These are phyloP conservation scores for Myotis davidii DNA, from an alignment of 2,113 vertebrate genomes.

Conservation along the genomic window DNA sequence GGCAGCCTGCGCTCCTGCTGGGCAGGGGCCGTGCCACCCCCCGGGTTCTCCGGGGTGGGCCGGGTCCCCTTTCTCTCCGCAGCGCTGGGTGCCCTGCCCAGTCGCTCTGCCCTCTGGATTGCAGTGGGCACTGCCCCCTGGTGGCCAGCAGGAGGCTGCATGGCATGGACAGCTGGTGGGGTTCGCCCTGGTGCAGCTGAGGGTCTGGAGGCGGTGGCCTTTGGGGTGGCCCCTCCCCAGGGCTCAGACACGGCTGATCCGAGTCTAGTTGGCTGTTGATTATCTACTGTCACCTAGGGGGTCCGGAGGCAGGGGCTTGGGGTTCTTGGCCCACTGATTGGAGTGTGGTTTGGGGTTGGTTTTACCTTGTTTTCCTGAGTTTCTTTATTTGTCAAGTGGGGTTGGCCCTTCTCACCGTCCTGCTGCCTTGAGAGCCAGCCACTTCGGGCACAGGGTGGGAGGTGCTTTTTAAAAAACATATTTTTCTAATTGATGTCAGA, in stretches of 20 bases:
- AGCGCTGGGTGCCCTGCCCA: not conserved
- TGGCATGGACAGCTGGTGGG: fast-evolving
- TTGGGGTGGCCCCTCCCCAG: fast-evolving
- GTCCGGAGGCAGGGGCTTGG: fast-evolving
- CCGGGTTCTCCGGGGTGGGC: fast-evolving
- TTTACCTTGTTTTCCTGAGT: fast-evolving
- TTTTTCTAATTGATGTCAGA: too few species aligned
- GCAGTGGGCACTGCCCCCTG: slow-evolving; percentile 31
- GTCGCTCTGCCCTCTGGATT: not conserved
- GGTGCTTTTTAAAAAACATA: too few species aligned
- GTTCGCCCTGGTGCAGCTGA: fast-evolving
- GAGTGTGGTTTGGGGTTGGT: fast-evolving
- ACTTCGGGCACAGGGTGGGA: not conserved
- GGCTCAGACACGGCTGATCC: not conserved
- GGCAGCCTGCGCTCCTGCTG: not conserved
- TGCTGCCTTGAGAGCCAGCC: fast-evolving
- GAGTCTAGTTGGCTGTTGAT: fast-evolving
- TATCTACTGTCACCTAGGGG: fast-evolving
- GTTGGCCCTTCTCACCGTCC: fast-evolving
- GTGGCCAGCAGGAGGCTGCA: not conserved
- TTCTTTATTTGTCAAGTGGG: fast-evolving
- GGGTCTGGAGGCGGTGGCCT: fast-evolving
- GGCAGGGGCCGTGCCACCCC: not conserved
- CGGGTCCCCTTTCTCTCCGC: not conserved
- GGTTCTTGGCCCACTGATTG: fast-evolving